Evolutionary conservation across 1,140 invertebrate genomes (phyloP).

Genomic region (Brachionus asplanchnoidis): DNA sequence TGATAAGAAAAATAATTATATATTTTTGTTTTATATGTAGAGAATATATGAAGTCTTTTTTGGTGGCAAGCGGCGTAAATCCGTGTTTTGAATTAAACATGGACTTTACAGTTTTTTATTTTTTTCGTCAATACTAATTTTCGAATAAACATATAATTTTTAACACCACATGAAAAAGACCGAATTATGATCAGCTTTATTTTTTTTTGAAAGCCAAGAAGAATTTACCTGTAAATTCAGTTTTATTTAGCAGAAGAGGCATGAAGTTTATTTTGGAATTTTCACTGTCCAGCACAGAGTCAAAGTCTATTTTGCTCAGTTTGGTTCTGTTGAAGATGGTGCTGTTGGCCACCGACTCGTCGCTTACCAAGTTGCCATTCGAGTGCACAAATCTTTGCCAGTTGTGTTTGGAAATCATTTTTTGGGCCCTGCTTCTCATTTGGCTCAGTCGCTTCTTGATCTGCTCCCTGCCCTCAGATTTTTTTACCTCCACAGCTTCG

Average conservation of each 20-base stretch:
- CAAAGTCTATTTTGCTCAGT: constrained; percentile 6
- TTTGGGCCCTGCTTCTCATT: background rate
- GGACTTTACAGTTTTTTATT: constrained; percentile 32
- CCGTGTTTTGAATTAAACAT: constrained; percentile 23
- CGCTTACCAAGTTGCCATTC: background rate
- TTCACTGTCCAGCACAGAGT: background rate
- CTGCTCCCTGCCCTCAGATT: background rate
- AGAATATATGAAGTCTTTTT: background rate
- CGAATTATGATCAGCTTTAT: constrained; percentile 36
- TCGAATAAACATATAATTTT: constrained; percentile 9
- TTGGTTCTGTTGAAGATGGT: background rate
- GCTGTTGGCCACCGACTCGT: background rate
- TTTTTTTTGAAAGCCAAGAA: background rate
- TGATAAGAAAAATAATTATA: background rate
- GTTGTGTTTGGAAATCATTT: constrained; percentile 5
- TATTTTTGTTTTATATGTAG: background rate
- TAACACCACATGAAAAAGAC: background rate
- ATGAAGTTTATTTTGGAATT: constrained; percentile 13
- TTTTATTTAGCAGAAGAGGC: constrained; percentile 21
- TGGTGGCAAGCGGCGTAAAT: background rate
- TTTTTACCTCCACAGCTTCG: background rate
- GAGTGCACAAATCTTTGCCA: background rate
- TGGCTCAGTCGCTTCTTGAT: background rate
- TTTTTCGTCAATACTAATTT: background rate
- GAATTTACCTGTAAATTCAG: constrained; percentile 25